These are phyloP conservation scores for Anthrax anthrax DNA, from an alignment of 2,888 invertebrate genomes.

Conservation along the genomic window DNA sequence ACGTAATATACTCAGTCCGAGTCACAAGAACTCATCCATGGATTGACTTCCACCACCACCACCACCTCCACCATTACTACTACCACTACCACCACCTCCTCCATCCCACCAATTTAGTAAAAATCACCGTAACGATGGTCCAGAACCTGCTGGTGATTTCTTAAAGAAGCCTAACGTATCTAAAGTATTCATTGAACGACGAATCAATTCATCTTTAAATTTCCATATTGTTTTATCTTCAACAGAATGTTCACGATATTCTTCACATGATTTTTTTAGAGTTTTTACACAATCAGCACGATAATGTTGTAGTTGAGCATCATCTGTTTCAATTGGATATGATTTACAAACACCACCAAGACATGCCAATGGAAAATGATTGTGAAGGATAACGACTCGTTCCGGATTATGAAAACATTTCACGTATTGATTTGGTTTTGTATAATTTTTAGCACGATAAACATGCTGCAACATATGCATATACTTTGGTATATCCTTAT, in stretches of 20 bases:
- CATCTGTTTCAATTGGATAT: slow-evolving; percentile 64
- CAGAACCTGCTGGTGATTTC: background rate
- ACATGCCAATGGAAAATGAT: slow-evolving; percentile 84
- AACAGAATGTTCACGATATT: slow-evolving; percentile 66
- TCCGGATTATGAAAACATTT: slow-evolving; percentile 91
- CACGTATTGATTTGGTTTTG: slow-evolving; percentile 83
- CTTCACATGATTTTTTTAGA: slow-evolving; percentile 67
- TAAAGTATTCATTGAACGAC: slow-evolving; percentile 54
- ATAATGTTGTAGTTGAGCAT: slow-evolving; percentile 87
- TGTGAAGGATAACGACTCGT: slow-evolving; percentile 75
- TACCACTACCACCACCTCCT: background rate
- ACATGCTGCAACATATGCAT: slow-evolving; percentile 92
- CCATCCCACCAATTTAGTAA: background rate
- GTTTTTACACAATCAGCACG: slow-evolving; percentile 83
- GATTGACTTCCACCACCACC: slow-evolving; percentile 14
- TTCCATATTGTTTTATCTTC: slow-evolving; percentile 80
- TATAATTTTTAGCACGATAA: slow-evolving; percentile 77
- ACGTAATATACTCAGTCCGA: slow-evolving; percentile 8
- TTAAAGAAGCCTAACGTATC: slow-evolving; percentile 50
- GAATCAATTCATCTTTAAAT: slow-evolving; percentile 62
- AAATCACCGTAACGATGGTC: background rate
- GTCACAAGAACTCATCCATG: slow-evolving; percentile 12
- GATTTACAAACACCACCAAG: slow-evolving; percentile 72
- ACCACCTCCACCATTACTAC: too few relatives aligned
- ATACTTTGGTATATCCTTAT: slow-evolving; percentile 66